phyloP scores from a whole-genome alignment of 2,797 vertebrate species.

The Clarias laeviceps region DNA sequence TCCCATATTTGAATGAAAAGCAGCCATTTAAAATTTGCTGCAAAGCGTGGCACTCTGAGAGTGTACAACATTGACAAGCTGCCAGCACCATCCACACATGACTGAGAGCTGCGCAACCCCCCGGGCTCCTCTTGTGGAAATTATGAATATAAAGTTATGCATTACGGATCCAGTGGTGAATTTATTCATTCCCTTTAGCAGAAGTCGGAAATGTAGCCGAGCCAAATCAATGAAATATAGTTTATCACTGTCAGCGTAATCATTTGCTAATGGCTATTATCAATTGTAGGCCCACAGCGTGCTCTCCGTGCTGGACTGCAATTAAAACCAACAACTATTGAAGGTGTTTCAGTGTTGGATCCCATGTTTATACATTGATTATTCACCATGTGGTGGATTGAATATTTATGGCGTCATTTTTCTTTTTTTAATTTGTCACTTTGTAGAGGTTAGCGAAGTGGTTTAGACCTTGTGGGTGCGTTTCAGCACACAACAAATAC shows the following conservation, averaged over 20 bases:
- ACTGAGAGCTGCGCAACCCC: conserved; percentile 64
- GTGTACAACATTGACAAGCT: conserved; percentile 69
- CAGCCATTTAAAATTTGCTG: conserved; percentile 72
- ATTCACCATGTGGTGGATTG: conserved; percentile 72
- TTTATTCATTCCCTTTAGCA: conserved; percentile 77
- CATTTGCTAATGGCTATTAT: conserved; percentile 83
- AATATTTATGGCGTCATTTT: conserved; percentile 75
- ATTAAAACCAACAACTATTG: conserved; percentile 77
- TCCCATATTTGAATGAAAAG: conserved; percentile 74
- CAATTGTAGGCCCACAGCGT: conserved; percentile 75
- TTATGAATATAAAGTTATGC: conserved; percentile 79
- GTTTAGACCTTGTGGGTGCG: conserved; percentile 16
- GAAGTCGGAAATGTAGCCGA: conserved; percentile 79
- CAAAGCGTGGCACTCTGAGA: conserved; percentile 64
- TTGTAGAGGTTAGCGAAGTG: conserved; percentile 35
- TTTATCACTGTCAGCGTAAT: conserved; percentile 82
- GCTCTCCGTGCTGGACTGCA: conserved; percentile 70
- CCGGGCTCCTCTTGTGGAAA: conserved; percentile 68
- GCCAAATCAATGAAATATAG: conserved; percentile 77
- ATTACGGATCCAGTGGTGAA: conserved; percentile 78
- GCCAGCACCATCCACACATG: conserved; percentile 66
- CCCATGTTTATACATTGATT: conserved; percentile 78
- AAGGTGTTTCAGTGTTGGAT: conserved; percentile 73
- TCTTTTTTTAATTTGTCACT: conserved; percentile 63
- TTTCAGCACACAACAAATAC: conserved; percentile 61